Evolutionary conservation across 2,888 invertebrate genomes (phyloP).

Genomic region (Charanyca ferruginea): DNA sequence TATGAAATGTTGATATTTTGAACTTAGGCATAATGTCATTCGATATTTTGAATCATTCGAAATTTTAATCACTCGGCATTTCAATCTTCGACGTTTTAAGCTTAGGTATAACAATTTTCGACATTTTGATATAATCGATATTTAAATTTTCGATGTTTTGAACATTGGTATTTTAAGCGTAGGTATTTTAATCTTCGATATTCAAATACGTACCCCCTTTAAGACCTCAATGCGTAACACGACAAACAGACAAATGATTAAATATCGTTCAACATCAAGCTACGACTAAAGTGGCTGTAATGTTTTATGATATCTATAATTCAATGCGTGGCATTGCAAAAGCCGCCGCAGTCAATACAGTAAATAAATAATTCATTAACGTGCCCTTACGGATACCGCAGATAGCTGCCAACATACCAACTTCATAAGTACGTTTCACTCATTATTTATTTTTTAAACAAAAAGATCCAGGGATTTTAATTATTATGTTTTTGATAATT

Average conservation of each 20-base stretch:
- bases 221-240: constrained; percentile 45
- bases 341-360: constrained; percentile 62
- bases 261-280: constrained; percentile 52
- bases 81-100: too few relatives aligned
- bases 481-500: constrained; percentile 31
- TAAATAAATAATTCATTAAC: constrained; percentile 67
- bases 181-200: too few relatives aligned
- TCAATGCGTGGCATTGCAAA: constrained; percentile 62
- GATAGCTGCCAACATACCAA: constrained; percentile 47
- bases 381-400: constrained; percentile 50
- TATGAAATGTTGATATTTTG: too few relatives aligned
- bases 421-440: constrained; percentile 40
- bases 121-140: too few relatives aligned
- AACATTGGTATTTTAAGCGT: too few relatives aligned
- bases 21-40: too few relatives aligned
- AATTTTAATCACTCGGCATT: too few relatives aligned
- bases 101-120: too few relatives aligned
- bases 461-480: constrained; percentile 26
- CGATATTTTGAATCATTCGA: too few relatives aligned
- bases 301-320: constrained; percentile 67
- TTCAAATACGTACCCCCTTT: too few relatives aligned
- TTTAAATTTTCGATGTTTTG: too few relatives aligned
- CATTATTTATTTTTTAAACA: constrained; percentile 19
- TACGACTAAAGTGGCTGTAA: constrained; percentile 55
- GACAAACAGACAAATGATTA: constrained; percentile 56